A percentile compares a stretch with the other conserved stretches of the same genome.
Evolutionary conservation across 2,888 invertebrate genomes (phyloP).

Genomic region (Dendrolimus houi): DNA sequence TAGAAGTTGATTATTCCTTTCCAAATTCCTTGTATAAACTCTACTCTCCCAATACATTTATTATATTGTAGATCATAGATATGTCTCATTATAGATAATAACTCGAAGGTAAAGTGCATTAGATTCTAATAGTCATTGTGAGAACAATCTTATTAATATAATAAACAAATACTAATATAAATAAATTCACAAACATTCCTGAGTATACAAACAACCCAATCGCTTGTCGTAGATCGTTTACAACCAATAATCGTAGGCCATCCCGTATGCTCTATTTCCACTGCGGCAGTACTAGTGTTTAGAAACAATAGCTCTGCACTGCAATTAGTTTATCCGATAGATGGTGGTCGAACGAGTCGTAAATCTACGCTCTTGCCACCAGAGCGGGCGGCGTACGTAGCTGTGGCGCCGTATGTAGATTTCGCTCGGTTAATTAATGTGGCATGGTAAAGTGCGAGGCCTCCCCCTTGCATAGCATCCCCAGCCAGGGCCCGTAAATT

Average conservation of each 20-base stretch:
- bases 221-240: constrained; percentile 44
- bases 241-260: constrained; percentile 39
- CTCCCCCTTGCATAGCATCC: constrained; percentile 51
- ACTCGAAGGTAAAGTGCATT: too few species aligned
- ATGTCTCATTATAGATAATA: too few species aligned
- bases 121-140: too few species aligned
- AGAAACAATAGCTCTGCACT: constrained; percentile 70
- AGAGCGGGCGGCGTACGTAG: constrained; percentile 61
- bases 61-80: too few species aligned
- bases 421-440: constrained; percentile 71
- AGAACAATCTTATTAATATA: too few species aligned
- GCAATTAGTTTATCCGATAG: constrained; percentile 74
- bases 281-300: constrained; percentile 39
- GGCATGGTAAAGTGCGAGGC: constrained; percentile 65
- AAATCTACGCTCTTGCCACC: constrained; percentile 69
- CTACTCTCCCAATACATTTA: too few species aligned
- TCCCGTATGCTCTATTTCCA: constrained; percentile 44
- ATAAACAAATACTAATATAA: too few species aligned
- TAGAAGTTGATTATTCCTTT: too few species aligned
- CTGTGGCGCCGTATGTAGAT: constrained; percentile 70
- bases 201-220: constrained; percentile 42
- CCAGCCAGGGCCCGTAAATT: constrained; percentile 62
- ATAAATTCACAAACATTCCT: neutral
- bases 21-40: too few species aligned
- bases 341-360: constrained; percentile 71